Conservation (phyloP, 2,113 vertebrate species). For the Petaurus breviceps region DNA sequence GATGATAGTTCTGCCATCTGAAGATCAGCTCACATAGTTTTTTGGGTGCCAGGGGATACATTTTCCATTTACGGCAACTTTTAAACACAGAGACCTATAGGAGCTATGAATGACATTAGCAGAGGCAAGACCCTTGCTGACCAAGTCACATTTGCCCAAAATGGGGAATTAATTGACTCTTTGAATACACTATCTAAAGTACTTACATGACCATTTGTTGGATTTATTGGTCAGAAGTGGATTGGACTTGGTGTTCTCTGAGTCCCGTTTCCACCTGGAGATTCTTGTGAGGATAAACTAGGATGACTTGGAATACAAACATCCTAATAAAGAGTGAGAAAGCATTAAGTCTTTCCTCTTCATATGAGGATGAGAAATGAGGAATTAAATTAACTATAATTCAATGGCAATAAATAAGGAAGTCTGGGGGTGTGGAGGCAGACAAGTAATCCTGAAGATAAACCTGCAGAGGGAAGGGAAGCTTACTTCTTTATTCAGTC, state of each 20-base stretch:
- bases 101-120: rapidly evolving
- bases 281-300: background rate
- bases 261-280: background rate
- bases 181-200: too few relatives aligned
- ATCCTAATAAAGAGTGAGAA: background rate
- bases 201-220: too few relatives aligned
- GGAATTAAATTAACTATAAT: background rate
- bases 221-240: background rate
- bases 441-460: background rate
- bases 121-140: background rate
- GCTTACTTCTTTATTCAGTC: background rate
- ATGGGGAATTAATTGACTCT: background rate
- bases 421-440: background rate
- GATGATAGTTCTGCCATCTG: background rate
- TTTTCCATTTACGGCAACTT: background rate
- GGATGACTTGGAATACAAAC: background rate
- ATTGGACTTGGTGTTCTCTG: background rate
- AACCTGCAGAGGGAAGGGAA: background rate
- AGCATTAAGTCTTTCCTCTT: background rate
- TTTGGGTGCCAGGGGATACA: background rate
- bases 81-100: background rate
- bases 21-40: background rate
- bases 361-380: background rate
- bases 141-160: background rate
- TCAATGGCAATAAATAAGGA: background rate